Evolutionary conservation across 2,888 invertebrate species (phyloP).

Genomic region (Dryocosmus kuriphilus): DNA sequence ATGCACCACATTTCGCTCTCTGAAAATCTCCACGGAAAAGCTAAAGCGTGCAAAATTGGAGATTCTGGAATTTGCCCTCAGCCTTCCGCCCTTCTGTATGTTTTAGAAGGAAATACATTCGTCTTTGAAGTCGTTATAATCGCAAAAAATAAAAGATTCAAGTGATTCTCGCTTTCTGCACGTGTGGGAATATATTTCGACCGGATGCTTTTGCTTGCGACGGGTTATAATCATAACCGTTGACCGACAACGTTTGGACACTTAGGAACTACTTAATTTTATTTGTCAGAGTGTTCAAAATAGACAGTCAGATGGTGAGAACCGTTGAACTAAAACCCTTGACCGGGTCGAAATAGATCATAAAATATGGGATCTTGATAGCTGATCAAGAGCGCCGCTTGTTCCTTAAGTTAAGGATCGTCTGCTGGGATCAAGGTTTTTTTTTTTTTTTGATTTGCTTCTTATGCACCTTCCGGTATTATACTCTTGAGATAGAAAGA

Average conservation of each 20-base stretch:
- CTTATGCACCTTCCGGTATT: not conserved
- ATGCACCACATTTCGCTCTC: slow-evolving; percentile 26
- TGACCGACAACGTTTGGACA: not conserved
- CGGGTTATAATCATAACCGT: not conserved
- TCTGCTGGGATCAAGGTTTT: slow-evolving; percentile 14
- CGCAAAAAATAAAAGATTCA: not conserved
- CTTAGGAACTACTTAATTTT: slow-evolving; percentile 14
- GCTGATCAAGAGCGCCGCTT: slow-evolving; percentile 12
- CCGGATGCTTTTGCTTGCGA: not conserved
- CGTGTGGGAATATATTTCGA: slow-evolving; percentile 10
- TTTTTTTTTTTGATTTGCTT: not conserved
- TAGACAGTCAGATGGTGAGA: slow-evolving; percentile 8
- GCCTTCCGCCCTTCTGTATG: not conserved
- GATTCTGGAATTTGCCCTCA: not conserved
- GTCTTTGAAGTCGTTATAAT: not conserved
- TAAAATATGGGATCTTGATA: slow-evolving; percentile 7
- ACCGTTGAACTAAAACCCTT: not conserved
- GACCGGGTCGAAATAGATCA: slow-evolving; percentile 8
- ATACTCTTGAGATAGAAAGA: slow-evolving; percentile 2
- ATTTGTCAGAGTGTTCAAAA: not conserved
- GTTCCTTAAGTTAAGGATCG: not conserved
- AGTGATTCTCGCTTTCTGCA: not conserved
- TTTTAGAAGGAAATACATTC: not conserved
- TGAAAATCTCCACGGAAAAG: slow-evolving; percentile 33
- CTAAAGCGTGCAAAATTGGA: slow-evolving; percentile 42